phyloP scores from a whole-genome alignment of 2,888 invertebrate genomes.

The Pristionchus entomophagus region DNA sequence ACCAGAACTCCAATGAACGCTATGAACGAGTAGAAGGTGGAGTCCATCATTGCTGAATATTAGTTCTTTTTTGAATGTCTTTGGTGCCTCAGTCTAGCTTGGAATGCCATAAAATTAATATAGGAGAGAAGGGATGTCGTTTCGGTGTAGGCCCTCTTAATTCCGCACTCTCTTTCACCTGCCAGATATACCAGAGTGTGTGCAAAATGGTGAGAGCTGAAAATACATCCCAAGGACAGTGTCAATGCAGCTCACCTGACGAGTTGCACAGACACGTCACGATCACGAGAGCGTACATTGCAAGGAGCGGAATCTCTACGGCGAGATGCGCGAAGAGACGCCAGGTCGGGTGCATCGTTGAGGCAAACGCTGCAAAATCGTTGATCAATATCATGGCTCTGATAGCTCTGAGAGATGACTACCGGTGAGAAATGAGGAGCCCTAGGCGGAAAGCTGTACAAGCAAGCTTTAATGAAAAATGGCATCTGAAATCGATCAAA shows the following conservation, averaged over 20 bases:
- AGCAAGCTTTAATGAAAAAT: background rate
- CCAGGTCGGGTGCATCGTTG: background rate
- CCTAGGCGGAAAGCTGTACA: background rate
- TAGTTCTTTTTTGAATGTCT: background rate
- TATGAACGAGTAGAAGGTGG: slow-evolving; percentile 14
- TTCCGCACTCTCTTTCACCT: too few species aligned
- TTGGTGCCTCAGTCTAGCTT: background rate
- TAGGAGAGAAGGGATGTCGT: too few species aligned
- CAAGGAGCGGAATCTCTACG: background rate
- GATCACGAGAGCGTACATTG: background rate
- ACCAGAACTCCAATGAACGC: slow-evolving; percentile 32
- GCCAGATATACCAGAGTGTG: too few species aligned
- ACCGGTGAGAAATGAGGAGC: too few species aligned
- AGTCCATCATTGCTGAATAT: background rate
- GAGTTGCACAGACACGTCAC: background rate
- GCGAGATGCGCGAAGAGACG: background rate
- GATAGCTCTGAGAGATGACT: too few species aligned
- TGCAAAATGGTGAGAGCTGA: too few species aligned
- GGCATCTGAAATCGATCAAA: background rate
- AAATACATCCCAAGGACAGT: too few species aligned
- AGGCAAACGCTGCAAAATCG: background rate
- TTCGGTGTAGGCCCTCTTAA: too few species aligned
- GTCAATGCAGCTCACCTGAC: background rate
- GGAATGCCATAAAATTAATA: too few species aligned
- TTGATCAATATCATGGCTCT: too few species aligned